These are phyloP conservation scores for Diplolepis rosae DNA, from an alignment of 2,888 invertebrate species.

Conservation along the genomic window DNA sequence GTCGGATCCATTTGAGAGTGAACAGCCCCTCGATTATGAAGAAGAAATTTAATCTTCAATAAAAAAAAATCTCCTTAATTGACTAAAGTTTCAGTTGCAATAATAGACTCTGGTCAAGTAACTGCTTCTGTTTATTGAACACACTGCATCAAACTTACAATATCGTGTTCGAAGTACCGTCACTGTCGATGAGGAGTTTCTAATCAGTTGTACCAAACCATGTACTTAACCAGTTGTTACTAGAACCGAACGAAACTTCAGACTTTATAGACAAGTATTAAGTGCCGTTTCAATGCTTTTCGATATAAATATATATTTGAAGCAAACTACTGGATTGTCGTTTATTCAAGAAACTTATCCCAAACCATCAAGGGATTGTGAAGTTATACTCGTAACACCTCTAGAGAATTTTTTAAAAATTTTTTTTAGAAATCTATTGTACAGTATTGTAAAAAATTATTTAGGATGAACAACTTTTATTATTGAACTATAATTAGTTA, in stretches of 20 bases:
- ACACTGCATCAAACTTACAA: not conserved
- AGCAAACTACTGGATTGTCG: not conserved
- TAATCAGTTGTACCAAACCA: slow-evolving; percentile 9
- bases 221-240: not conserved
- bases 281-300: not conserved
- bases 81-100: no score
- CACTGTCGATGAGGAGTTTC: not conserved
- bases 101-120: not conserved
- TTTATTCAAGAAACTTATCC: not conserved
- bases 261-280: not conserved
- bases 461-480: no score
- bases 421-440: no score
- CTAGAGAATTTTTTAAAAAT: no score
- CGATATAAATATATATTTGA: not conserved
- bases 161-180: not conserved
- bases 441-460: no score
- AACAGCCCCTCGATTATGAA: no score
- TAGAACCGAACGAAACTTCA: not conserved
- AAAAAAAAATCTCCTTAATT: no score
- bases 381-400: no score
- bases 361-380: no score
- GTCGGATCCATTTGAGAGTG: no score
- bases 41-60: no score
- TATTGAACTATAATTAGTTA: no score
- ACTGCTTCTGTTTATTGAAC: not conserved